These are phyloP conservation scores for Sitophilus oryzae DNA, from an alignment of 1,140 invertebrate genomes.

Conservation along the genomic window DNA sequence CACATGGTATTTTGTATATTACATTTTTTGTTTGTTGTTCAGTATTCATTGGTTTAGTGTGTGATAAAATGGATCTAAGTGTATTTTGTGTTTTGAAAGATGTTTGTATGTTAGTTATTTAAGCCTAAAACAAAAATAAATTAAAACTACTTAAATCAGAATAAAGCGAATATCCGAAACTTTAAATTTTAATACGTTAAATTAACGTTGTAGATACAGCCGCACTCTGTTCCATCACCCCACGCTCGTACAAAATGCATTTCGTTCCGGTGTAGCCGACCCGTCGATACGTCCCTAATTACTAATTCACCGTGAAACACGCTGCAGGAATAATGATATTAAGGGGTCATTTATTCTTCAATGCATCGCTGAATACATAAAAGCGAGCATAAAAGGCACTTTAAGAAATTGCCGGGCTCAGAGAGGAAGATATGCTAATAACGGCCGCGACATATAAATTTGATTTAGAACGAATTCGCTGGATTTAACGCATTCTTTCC, in stretches of 20 bases:
- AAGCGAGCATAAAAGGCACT: constrained; percentile 17
- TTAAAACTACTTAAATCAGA: too few species aligned
- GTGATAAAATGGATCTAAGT: too few species aligned
- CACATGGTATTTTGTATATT: too few species aligned
- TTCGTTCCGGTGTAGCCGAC: neutral
- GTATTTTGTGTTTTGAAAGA: too few species aligned
- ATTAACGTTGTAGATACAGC: neutral
- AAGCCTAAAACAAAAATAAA: too few species aligned
- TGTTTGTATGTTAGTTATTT: too few species aligned
- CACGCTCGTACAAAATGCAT: neutral
- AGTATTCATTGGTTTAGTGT: too few species aligned
- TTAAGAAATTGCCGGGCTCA: constrained; percentile 7
- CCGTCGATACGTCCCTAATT: constrained; percentile 8
- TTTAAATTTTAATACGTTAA: neutral
- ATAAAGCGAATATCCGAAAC: too few species aligned
- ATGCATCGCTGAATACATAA: constrained; percentile 18
- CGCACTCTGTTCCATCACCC: neutral
- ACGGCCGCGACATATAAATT: constrained; percentile 8
- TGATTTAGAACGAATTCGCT: constrained; percentile 10
- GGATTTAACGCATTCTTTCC: neutral
- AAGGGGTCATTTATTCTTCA: constrained; percentile 19
- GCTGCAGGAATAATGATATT: constrained; percentile 20
- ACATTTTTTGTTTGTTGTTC: too few species aligned
- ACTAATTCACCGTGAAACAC: constrained; percentile 13
- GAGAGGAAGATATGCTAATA: constrained; percentile 20